A percentile compares a stretch with the other conserved stretches of the same genome.
Conservation (phyloP, 2,888 invertebrate genomes). For the Ichneumon xanthorius region DNA sequence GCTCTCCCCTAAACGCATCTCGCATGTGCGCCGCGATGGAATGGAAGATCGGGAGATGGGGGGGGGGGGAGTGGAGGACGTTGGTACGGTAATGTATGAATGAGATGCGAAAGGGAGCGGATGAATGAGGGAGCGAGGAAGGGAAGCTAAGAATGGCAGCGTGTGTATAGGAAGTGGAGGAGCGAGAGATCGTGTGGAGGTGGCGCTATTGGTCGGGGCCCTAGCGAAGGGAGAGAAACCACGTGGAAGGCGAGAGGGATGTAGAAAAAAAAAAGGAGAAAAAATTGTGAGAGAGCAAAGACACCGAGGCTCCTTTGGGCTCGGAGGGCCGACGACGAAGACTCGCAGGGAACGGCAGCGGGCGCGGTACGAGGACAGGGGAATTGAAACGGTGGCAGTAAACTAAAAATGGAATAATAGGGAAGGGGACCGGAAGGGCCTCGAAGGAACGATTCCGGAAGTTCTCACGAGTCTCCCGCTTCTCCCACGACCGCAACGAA, state of each 20-base stretch:
- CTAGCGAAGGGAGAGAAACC: conserved; percentile 3
- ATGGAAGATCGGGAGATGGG: conserved; percentile 40
- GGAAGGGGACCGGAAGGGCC: conserved; percentile 81
- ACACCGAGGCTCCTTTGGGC: neutral
- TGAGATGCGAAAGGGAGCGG: conserved; percentile 67
- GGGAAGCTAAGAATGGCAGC: conserved; percentile 47
- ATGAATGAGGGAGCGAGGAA: conserved; percentile 68
- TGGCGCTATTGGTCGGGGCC: conserved; percentile 1
- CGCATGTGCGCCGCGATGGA: neutral
- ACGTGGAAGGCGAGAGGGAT: conserved; percentile 1
- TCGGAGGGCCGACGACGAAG: too few species aligned
- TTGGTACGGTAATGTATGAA: conserved; percentile 70
- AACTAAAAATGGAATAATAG: conserved; percentile 83
- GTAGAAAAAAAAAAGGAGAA: conserved; percentile 24
- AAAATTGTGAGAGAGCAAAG: neutral
- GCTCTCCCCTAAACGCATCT: neutral
- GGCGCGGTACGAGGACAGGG: conserved; percentile 44
- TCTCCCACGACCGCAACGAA: conserved; percentile 83
- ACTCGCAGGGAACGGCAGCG: conserved; percentile 26
- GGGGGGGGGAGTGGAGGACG: conserved; percentile 52
- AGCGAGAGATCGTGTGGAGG: conserved; percentile 47
- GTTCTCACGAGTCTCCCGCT: conserved; percentile 85
- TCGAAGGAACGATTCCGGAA: conserved; percentile 82
- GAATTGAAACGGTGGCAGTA: conserved; percentile 77
- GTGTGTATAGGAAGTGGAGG: conserved; percentile 51